Evolutionary conservation across 2,888 invertebrate species (phyloP).

Genomic region (Euplexia lucipara): DNA sequence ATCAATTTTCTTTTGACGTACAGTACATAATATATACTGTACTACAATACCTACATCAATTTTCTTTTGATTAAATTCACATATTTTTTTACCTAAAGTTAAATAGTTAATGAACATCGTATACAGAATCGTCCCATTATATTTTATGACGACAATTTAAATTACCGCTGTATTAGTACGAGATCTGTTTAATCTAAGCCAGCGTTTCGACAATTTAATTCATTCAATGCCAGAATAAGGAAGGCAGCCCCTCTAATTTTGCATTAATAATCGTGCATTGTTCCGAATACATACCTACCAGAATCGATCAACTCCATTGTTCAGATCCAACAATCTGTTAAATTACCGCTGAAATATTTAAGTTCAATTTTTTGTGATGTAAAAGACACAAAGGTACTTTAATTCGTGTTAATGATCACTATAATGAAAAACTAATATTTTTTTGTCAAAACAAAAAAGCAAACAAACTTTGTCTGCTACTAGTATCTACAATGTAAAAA

Average conservation of each 20-base stretch:
- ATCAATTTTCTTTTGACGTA: no score
- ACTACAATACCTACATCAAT: no score
- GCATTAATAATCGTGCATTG: conserved; percentile 23
- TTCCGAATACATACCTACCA: conserved; percentile 36
- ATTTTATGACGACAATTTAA: background rate
- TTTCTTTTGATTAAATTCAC: no score
- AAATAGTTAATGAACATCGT: no score
- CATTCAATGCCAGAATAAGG: conserved; percentile 6
- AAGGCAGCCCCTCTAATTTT: conserved; percentile 12
- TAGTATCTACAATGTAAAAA: no score
- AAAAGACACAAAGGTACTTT: conserved; percentile 52
- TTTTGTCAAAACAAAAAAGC: no score
- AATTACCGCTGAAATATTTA: conserved; percentile 62
- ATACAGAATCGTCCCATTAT: no score
- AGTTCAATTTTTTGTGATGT: conserved; percentile 61
- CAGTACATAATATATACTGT: no score
- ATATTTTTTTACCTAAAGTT: no score
- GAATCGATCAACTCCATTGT: conserved; percentile 48
- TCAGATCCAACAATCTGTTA: conserved; percentile 54
- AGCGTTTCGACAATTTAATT: background rate
- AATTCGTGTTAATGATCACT: conserved; percentile 5
- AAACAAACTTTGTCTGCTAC: no score
- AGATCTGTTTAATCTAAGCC: background rate
- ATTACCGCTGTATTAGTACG: background rate
- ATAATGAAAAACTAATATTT: no score